Base-by-base conservation (phyloP, 2,888 invertebrate genomes). In the Spisula subtruncata region DNA sequence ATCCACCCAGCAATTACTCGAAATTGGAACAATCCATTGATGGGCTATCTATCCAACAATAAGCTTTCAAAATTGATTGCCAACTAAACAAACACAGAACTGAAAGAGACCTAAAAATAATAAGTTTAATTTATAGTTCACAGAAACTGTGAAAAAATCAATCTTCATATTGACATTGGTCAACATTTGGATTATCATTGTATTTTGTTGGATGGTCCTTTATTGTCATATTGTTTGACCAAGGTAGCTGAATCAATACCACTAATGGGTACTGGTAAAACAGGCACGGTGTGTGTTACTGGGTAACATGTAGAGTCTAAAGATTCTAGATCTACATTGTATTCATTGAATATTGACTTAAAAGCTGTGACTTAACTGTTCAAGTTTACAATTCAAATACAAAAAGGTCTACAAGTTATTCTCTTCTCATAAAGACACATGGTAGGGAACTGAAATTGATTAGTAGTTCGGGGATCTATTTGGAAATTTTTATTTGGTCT, bases 71-170 rank as follows among this genome's bases (percentile, higher is more conserved):
- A 71, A 32, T 71, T 71, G 32, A 8, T 71, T 10, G 75, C 75
- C 18, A 0, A 32, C 75, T 32, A 75, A 75, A 75, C 75, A 75
- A 75, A 75, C 75, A 75, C 18, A 32, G 35, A 32, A 35, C 71
- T 29, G 71, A 35, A 75, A 35, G 18, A 16, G 75, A 12, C 75
- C n/a, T n/a, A n/a, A n/a, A n/a, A n/a, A n/a, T n/a, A n/a, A n/a
- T 35, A 35, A 5, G 32, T 75, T 75, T 32, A 75, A 32, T 35
- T 75, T 16, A 35, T 35, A 35, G 75, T 75, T 66, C 75, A 75
- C 35, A 35, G 18, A 75, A 75, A 75, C 75, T 32, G 29, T 75
- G 32, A 75, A 75, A 75, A 18, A 75, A 75, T 75, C 75, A 75
- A 75, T 75, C 5, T 18, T 75, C 16, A 16, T 75, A 35, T 4